Conservation (phyloP, 2,113 vertebrate species). For the Colinus virginianus region DNA sequence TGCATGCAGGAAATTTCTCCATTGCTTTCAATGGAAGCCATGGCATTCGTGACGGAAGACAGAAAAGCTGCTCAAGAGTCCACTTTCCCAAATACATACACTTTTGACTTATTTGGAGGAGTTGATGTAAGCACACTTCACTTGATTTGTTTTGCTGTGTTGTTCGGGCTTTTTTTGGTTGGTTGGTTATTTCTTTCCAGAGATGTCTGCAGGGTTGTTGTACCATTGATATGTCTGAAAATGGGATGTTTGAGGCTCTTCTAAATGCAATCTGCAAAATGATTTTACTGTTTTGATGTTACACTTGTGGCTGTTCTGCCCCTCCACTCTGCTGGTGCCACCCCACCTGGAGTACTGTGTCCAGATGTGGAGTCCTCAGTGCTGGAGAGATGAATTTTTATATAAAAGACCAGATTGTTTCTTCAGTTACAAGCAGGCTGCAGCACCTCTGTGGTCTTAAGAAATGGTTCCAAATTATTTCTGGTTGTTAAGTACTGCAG, state of each 20-base stretch:
- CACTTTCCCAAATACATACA: constrained; percentile 95
- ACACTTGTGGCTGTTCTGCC: background rate
- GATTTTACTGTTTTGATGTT: background rate
- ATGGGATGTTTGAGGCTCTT: background rate
- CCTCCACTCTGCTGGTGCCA: too few species aligned
- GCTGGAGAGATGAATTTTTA: background rate
- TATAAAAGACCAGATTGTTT: background rate
- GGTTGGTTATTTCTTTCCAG: background rate
- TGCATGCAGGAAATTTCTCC: constrained; percentile 89
- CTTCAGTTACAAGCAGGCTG: background rate
- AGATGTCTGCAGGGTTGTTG: background rate
- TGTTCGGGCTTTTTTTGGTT: background rate
- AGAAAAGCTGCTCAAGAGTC: constrained; percentile 93
- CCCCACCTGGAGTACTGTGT: too few species aligned
- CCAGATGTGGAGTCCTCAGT: too few species aligned
- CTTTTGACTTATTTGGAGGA: constrained; percentile 97
- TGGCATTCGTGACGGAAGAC: constrained; percentile 97
- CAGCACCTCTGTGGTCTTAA: background rate
- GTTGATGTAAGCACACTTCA: constrained; percentile 90
- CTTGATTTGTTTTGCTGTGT: background rate
- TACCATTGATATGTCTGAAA: background rate
- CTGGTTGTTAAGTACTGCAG: background rate
- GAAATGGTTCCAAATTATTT: background rate
- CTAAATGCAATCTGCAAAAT: background rate
- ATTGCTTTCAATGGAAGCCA: constrained; percentile 96